Percentiles rank a stretch among this genome's conserved stretches.
phyloP scores from a whole-genome alignment of 2,888 invertebrate species.

The Idaea straminata region DNA sequence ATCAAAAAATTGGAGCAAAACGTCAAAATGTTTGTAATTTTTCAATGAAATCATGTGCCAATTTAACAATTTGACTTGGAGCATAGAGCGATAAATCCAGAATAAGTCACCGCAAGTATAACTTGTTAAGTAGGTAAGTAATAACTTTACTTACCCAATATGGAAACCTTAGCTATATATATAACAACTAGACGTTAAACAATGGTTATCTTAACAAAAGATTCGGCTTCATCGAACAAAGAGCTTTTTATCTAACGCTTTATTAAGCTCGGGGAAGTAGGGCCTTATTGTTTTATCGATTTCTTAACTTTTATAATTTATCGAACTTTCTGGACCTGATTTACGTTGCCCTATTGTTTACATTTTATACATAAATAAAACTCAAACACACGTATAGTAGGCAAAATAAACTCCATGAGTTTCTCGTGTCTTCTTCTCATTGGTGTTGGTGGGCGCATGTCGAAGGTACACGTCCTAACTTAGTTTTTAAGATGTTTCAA shows the following conservation, averaged over 20 bases:
- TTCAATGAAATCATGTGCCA: no score
- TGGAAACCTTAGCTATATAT: background rate
- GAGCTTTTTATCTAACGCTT: background rate
- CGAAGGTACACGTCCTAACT: no score
- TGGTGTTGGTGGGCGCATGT: no score
- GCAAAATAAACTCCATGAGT: no score
- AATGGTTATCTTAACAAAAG: background rate
- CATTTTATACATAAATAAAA: background rate
- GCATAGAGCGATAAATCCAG: no score
- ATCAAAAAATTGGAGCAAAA: no score
- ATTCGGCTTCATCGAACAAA: background rate
- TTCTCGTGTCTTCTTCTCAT: no score
- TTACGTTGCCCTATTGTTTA: background rate
- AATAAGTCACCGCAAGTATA: background rate
- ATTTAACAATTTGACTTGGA: no score
- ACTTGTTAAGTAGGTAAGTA: no score
- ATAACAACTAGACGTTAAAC: background rate
- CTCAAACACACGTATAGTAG: background rate
- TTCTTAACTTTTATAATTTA: background rate
- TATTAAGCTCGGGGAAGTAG: background rate
- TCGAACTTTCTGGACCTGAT: background rate
- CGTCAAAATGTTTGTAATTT: no score
- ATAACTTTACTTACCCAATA: background rate
- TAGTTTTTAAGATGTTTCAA: no score
- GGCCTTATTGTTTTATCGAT: background rate